Base-by-base conservation (phyloP, 2,888 invertebrate species). In the Drosophila pseudotakahashii region DNA sequence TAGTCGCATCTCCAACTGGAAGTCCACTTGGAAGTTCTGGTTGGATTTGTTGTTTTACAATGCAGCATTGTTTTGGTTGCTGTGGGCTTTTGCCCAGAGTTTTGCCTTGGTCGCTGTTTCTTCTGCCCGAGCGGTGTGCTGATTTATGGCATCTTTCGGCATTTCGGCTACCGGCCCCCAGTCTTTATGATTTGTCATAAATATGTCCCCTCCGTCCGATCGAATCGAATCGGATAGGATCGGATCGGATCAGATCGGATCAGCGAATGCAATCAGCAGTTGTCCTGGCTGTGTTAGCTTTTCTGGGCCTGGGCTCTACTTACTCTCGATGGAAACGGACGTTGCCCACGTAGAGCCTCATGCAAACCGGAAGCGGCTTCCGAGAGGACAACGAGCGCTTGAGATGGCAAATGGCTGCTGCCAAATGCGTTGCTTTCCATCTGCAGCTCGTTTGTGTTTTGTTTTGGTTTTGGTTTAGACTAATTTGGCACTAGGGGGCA, bases 381-480 rank as follows among this genome's bases (percentile, higher is more conserved):
- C 81, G 95, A 95, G 92, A 95, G 94, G 81, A 95, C 95, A 90
- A 95, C 95, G 92, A 95, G 93, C 90, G 95, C 95, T 89, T 95
- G 95, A 89, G 95, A 95, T 92, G 95, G 95, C 91, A 95, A 93
- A 92, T 95, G 95, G 91, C 94, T 95, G 89, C 94, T 94, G 91
- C 94, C 95, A 92, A 95, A 95, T 81, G 95, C 94, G 91, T 95
- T 95, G 93, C 95, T 95, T 93, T 95, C 95, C 95, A 95, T 95
- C 93, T 89, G 90, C 85, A 88, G 59, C 52, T 68, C 44, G 57
- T 64, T 64, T 66, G 47, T 52, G 50, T 11, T 57, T 45, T 53
- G 52, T 41, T 58, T 54, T 55, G 44, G 44, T 57, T 57, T 73
- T 68, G 68, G 30, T 57, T 69, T 69, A 42, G 58, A 55, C 52